Evolutionary conservation across 2,888 invertebrate species (phyloP), one percentile per base, ranked within the genome.

Genomic region (Phengaris arion): DNA sequence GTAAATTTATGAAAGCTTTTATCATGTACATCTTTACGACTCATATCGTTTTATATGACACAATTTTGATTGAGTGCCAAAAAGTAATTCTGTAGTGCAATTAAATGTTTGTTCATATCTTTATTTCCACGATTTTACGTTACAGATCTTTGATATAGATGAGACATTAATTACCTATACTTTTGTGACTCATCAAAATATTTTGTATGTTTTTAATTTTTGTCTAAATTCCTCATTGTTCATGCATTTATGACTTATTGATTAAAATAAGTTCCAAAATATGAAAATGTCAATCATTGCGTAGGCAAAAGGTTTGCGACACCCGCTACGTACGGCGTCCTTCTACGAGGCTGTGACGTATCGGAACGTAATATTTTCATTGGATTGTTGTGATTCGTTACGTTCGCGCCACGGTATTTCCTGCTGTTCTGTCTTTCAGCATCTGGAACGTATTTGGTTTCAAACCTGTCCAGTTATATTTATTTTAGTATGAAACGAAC

Each of bases 341-440:
- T 82, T 77, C 79, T 80, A 79, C 78, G 76, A 75, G 77, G 69
- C 74, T 78, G 81, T 86, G 86, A 90, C 88, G 89, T 86, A 77
- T 81, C 79, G 76, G 78, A 77, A 80, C 84, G 85, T 86, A 86
- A 88, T 88, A 87, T 89, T 90, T 89, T 88, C 87, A 84, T 85
- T 85, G 84, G 85, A 87, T 89, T 89, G 88, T 89, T 87, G 83
- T 87, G 88, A 86, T 87, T 87, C 86, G 85, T n/a, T n/a, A n/a
- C n/a, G n/a, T 82, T 35, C 84, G 82, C 83, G 78, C 79, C 90
- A 90, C 92, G 90, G 90, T 88, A 91, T 91, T 91, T 92, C 89
- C 89, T 88, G 90, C 83, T 85, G 86, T 83, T 84, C 83, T 82
- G 81, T 82, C 78, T 76, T 77, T 78, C 68, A 74, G 83, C 78